Conservation (phyloP, 2,888 invertebrate genomes). For the Deladenus siricidicola region DNA sequence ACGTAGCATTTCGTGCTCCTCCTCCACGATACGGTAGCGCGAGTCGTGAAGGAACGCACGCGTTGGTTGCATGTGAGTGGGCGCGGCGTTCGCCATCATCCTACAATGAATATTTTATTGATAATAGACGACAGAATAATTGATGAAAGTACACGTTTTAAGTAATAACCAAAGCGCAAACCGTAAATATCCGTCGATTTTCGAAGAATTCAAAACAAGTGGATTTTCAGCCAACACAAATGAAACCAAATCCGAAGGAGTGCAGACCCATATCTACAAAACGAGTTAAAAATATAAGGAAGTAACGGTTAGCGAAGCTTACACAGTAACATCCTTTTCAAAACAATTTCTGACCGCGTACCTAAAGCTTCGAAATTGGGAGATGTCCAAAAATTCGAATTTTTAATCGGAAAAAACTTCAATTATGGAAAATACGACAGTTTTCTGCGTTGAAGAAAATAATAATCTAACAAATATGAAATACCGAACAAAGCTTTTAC, state of each 20-base stretch:
- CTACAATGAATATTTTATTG: background rate
- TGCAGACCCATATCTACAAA: background rate
- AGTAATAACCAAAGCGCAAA: background rate
- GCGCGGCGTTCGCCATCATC: background rate
- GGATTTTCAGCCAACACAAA: constrained; percentile 5
- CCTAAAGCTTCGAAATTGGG: no score
- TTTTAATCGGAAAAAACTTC: no score
- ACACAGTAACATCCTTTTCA: no score
- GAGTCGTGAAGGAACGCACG: background rate
- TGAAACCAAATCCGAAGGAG: background rate
- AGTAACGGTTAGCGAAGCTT: no score
- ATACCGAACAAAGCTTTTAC: no score
- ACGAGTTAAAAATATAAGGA: no score
- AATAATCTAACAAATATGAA: no score
- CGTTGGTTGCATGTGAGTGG: background rate
- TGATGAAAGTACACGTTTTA: background rate
- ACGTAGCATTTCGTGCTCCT: background rate
- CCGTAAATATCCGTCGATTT: constrained; percentile 3
- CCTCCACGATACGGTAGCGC: background rate
- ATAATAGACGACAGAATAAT: background rate
- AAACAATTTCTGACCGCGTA: no score
- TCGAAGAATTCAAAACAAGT: background rate
- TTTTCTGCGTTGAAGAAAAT: no score
- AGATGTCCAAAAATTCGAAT: no score
- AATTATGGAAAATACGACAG: no score